These are phyloP conservation scores for Uria aalge DNA, from an alignment of 2,113 vertebrate genomes.

Conservation along the genomic window DNA sequence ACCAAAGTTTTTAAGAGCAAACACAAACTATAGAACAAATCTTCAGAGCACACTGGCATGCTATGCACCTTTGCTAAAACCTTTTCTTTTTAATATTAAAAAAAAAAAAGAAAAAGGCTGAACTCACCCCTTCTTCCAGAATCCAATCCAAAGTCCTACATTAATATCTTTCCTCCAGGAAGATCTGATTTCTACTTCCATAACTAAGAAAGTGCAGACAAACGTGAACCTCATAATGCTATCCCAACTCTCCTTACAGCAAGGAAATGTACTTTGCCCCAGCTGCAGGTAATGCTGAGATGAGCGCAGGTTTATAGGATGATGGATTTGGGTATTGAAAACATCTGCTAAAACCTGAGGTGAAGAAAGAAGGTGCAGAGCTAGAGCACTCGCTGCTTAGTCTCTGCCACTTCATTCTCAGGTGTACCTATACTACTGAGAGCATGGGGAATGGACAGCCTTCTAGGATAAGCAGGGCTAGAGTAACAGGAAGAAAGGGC, in stretches of 20 bases:
- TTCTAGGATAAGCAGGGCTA: not conserved
- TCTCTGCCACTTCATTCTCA: not conserved
- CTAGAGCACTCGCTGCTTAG: not conserved
- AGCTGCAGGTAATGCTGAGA: not conserved
- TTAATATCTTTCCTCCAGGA: not conserved
- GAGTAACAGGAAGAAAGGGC: not conserved
- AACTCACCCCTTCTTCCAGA: constrained; percentile 4
- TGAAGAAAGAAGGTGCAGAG: not conserved
- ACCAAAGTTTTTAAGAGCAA: constrained; percentile 12
- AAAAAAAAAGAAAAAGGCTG: not conserved
- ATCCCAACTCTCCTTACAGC: not conserved
- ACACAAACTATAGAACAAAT: not conserved
- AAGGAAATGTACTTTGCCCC: not conserved
- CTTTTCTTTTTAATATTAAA: not conserved
- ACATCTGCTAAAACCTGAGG: not conserved
- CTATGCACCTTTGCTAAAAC: not conserved
- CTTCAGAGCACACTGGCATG: not conserved
- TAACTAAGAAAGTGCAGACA: not conserved
- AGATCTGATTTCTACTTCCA: not conserved
- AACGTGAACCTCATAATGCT: not conserved
- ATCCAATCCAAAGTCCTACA: not conserved
- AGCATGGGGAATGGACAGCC: not conserved
- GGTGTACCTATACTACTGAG: not conserved
- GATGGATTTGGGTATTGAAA: not conserved
- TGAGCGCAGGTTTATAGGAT: not conserved